A percentile compares a stretch with the other conserved stretches of the same genome.
phyloP scores from a whole-genome alignment of 2,113 vertebrate species.

The Setophaga petechia region DNA sequence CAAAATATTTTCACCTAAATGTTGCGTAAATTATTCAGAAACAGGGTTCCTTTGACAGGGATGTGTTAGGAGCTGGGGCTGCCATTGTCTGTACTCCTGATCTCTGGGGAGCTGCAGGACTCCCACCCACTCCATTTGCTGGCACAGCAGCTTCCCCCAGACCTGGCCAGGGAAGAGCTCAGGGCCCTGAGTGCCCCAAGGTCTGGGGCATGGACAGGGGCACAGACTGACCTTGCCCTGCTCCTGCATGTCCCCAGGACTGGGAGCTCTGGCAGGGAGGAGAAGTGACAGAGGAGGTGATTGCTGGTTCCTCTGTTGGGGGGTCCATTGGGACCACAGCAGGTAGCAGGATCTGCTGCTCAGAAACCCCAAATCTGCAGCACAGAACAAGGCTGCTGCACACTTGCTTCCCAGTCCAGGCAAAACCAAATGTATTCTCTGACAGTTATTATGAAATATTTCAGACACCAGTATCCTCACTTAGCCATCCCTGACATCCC shows the following conservation, averaged over 20 bases:
- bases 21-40: conserved; percentile 54
- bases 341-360: neutral
- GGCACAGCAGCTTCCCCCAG: neutral
- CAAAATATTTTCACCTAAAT: conserved; percentile 71
- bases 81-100: neutral
- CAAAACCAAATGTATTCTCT: neutral
- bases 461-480: neutral
- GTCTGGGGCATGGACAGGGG: neutral
- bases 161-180: neutral
- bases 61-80: neutral
- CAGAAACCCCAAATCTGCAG: neutral
- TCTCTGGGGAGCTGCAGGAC: neutral
- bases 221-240: neutral
- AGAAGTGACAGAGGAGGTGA: neutral
- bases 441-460: conserved; percentile 46
- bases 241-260: neutral
- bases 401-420: neutral
- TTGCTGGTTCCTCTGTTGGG: neutral
- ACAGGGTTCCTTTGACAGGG: conserved; percentile 26
- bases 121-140: neutral
- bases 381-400: neutral
- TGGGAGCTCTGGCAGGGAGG: accelerated
- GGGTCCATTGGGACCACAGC: neutral
- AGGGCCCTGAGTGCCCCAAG: accelerated
- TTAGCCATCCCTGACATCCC: neutral